phyloP scores from a whole-genome alignment of 2,797 vertebrate species.

The Thamnophis elegans region DNA sequence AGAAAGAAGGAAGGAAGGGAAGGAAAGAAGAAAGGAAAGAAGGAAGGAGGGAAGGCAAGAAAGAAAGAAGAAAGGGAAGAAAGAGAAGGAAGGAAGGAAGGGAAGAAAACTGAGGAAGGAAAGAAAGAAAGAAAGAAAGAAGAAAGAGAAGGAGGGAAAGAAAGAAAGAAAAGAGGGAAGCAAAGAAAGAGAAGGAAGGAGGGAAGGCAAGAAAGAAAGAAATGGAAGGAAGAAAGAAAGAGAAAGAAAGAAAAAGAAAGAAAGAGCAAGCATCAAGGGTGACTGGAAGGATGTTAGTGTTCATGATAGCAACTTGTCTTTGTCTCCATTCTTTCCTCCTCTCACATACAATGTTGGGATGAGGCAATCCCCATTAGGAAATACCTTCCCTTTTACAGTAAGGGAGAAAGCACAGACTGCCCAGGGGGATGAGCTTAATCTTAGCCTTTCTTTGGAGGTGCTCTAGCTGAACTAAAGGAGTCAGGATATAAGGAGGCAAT shows the following conservation, averaged over 20 bases:
- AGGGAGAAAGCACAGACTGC: constrained; percentile 39
- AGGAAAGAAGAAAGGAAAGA: too few relatives aligned
- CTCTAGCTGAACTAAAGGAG: not conserved
- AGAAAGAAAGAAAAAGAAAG: too few relatives aligned
- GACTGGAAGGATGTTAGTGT: not conserved
- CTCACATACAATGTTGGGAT: constrained; percentile 46
- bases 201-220: fast-evolving
- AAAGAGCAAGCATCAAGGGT: not conserved
- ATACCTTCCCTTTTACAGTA: constrained; percentile 83
- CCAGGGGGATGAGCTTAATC: not conserved
- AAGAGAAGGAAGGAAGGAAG: too few relatives aligned
- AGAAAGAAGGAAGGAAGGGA: too few relatives aligned
- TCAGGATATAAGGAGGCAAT: not conserved
- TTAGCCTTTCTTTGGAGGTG: not conserved
- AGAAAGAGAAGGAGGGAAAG: too few relatives aligned
- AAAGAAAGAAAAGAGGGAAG: too few relatives aligned
- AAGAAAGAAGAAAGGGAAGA: too few relatives aligned
- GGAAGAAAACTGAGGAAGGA: too few relatives aligned
- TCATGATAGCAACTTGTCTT: not conserved
- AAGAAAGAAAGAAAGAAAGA: too few relatives aligned
- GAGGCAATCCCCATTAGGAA: constrained; percentile 71
- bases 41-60: too few relatives aligned
- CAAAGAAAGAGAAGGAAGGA: too few relatives aligned
- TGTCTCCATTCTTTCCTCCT: constrained; percentile 32
- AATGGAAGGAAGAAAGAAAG: not conserved